These are phyloP conservation scores for Grammomys dolichurus DNA, from an alignment of 2,113 vertebrate species.

Conservation along the genomic window DNA sequence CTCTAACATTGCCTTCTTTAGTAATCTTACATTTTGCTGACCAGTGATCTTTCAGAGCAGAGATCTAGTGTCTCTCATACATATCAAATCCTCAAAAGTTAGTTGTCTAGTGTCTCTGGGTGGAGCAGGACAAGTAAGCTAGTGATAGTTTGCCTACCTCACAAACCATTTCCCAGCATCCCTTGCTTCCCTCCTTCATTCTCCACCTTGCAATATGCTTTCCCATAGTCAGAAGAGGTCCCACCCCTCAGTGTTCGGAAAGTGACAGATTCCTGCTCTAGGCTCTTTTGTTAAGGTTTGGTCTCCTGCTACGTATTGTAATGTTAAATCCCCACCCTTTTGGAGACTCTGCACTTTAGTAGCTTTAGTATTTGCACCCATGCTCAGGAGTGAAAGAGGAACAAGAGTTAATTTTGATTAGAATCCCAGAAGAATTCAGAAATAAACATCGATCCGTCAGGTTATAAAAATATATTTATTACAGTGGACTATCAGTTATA, in stretches of 20 bases:
- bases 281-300: background rate
- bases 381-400: background rate
- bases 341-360: background rate
- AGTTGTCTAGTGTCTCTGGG: background rate
- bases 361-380: no score
- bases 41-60: background rate
- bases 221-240: background rate
- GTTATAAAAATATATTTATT: background rate
- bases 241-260: background rate
- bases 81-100: background rate
- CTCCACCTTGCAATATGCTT: no score
- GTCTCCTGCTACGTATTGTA: no score
- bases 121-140: background rate
- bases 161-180: background rate
- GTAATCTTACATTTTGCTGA: background rate
- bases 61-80: background rate
- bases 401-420: background rate
- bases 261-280: background rate
- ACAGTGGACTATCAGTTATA: background rate
- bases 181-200: background rate
- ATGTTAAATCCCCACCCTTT: rapidly evolving
- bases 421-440: background rate
- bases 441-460: background rate
- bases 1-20: background rate
- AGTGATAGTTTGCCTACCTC: background rate